Conservation (phyloP, 2,888 invertebrate species). For the Leptothorax acervorum region DNA sequence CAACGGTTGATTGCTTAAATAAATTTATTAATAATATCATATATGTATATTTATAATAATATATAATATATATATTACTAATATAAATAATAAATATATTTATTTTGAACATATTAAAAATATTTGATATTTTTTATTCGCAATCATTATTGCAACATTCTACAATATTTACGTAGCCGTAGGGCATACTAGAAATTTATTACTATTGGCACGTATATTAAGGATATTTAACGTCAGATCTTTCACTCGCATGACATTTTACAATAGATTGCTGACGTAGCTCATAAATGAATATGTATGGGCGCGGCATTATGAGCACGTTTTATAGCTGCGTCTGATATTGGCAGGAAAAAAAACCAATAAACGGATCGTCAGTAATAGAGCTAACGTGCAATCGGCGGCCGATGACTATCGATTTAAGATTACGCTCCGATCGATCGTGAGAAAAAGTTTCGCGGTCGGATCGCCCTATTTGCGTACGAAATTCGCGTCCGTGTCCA, state of each 20-base stretch:
- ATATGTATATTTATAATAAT: no score
- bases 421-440: constrained; percentile 32
- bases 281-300: constrained; percentile 63
- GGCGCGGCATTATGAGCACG: constrained; percentile 69
- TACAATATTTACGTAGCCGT: not conserved
- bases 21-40: no score
- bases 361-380: constrained; percentile 36
- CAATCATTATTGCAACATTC: not conserved
- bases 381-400: constrained; percentile 10
- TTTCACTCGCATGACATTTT: constrained; percentile 28
- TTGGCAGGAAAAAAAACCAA: constrained; percentile 61
- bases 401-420: constrained; percentile 32
- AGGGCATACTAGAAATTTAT: not conserved
- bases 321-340: constrained; percentile 61
- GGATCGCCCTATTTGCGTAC: not conserved
- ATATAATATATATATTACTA: no score
- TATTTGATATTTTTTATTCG: not conserved
- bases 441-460: constrained; percentile 22
- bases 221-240: not conserved
- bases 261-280: not conserved
- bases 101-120: not conserved
- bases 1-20: not conserved
- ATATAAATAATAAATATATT: no score
- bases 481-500: not conserved
- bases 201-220: not conserved